Evolutionary conservation across 2,888 invertebrate genomes (phyloP), one percentile per base, ranked within the genome.

Genomic region (Drosophila multiciliata): DNA sequence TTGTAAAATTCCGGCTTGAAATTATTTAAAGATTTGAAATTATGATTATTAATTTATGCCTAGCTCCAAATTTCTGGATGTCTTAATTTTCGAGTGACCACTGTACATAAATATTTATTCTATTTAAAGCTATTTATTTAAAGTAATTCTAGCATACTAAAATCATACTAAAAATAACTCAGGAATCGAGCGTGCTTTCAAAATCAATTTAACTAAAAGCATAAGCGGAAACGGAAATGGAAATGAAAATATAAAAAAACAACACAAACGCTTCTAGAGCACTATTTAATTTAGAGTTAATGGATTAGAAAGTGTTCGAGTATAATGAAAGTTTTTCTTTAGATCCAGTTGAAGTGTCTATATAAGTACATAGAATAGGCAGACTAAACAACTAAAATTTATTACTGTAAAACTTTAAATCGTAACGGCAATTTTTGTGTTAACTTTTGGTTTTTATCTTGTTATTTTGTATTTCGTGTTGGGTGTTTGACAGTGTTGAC

Each of bases 101-200:
- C 29, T 20, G 20, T 20, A 32, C 20, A 29, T 29, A 6, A 29
- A 6, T 29, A 29, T 29, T 6, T 0, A 29, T 29, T 6, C 5
- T 6, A 29, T 29, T 29, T 6, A 29, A 29, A 29, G 29, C 29
- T 29, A 29, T 29, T 29, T 12, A 48, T n/a, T 20, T 26, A 26
- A 53, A 29, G 23, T 52, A 62, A 69, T 63, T 65, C 42, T 70
- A 60, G 42, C 35, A 40, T 61, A 75, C 20, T 23, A 58, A 63
- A 49, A 57, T 35, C 26, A 52, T 32, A 78, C 20, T 4, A 1
- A 7, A 15, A 63, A 48, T 29, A 55, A 74, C 65, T 48, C 32
- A 63, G 55, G 53, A 53, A 65, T 75, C 55, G 42, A 62, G 70
- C 89, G 89, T 83, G 83, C 83, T 38, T 49, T 36, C 29, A 55